A percentile compares a stretch with the other conserved stretches of the same genome.
phyloP scores from a whole-genome alignment of 23 tunicate genomes.

The Ascidia mentula region DNA sequence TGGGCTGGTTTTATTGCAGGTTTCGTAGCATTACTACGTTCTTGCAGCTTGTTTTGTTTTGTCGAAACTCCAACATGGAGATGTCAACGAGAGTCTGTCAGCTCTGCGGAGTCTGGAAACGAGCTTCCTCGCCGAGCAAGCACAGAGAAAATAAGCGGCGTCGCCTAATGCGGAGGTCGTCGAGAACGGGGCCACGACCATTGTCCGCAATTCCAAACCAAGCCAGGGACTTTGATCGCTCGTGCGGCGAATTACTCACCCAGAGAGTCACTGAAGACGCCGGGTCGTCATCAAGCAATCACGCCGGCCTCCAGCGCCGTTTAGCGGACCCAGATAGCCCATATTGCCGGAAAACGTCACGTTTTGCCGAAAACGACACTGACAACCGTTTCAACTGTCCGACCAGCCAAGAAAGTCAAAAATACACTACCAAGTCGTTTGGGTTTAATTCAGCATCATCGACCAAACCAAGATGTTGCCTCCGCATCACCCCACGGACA shows the following conservation, averaged over 20 bases:
- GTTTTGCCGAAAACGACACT: background rate
- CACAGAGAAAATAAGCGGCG: background rate
- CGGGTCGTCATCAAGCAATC: background rate
- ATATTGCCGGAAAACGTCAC: background rate
- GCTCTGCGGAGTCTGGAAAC: background rate
- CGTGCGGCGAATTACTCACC: background rate
- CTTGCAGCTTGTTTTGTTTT: too few relatives aligned
- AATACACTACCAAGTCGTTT: too few relatives aligned
- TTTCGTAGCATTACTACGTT: too few relatives aligned
- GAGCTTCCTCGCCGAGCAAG: background rate
- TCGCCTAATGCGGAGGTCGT: background rate
- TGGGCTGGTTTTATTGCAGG: too few relatives aligned
- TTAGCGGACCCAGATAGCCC: background rate
- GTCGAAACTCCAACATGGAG: too few relatives aligned
- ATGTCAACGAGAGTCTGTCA: background rate
- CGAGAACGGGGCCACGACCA: background rate
- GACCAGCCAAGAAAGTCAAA: too few relatives aligned
- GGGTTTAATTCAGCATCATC: too few relatives aligned
- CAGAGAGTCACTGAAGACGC: background rate
- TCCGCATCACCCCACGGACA: background rate
- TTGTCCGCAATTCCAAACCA: background rate
- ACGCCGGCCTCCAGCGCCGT: background rate
- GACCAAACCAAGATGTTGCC: background rate
- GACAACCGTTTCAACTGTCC: background rate
- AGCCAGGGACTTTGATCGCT: slow-evolving; percentile 1